Evolutionary conservation across 2,888 invertebrate species (phyloP).

Genomic region (Dynastes maya): DNA sequence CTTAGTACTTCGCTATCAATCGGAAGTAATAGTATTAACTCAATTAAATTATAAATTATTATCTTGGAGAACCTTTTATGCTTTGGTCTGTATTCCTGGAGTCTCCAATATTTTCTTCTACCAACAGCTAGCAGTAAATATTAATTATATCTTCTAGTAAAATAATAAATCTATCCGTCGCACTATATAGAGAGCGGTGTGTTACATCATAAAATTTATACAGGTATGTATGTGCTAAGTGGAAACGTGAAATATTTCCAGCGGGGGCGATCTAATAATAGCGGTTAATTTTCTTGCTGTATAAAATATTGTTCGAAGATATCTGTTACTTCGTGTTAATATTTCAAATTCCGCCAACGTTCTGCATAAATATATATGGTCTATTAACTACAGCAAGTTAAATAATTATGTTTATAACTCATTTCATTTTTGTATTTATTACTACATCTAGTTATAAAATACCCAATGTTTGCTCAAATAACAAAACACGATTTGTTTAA

Average conservation of each 20-base stretch:
- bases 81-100: background rate
- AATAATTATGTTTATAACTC: too few species aligned
- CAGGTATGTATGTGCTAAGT: constrained; percentile 18
- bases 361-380: too few species aligned
- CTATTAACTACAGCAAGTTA: too few species aligned
- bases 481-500: too few species aligned
- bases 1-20: too few species aligned
- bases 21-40: too few species aligned
- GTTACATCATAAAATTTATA: constrained; percentile 31
- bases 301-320: constrained; percentile 12
- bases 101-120: background rate
- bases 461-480: too few species aligned
- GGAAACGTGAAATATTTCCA: constrained; percentile 24
- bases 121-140: constrained; percentile 4
- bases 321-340: constrained; percentile 8
- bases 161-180: constrained; percentile 28
- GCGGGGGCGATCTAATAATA: constrained; percentile 30
- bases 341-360: constrained; percentile 3
- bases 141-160: constrained; percentile 25
- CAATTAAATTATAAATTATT: too few species aligned
- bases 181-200: background rate
- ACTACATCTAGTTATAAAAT: too few species aligned
- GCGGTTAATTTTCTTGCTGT: constrained; percentile 6
- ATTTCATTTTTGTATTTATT: too few species aligned
- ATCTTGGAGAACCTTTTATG: too few species aligned